Conservation (phyloP, 2,113 vertebrate species). For the Actenoides hombroni region DNA sequence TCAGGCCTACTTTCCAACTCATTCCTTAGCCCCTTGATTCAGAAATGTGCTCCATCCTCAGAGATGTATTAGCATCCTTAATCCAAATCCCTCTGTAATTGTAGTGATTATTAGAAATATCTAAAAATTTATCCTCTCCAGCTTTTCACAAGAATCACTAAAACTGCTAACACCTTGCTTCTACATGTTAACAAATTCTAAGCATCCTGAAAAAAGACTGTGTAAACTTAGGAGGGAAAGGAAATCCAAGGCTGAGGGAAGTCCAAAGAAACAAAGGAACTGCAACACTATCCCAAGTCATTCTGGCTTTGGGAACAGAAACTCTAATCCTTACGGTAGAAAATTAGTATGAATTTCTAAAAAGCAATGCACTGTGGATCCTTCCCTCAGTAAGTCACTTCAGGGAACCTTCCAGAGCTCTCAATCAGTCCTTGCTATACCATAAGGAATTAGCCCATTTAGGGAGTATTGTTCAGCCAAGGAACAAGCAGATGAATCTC, state of each 20-base stretch:
- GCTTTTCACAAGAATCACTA: background rate
- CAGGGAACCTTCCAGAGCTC: background rate
- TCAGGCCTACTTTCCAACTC: background rate
- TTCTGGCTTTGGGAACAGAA: background rate
- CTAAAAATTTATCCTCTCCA: background rate
- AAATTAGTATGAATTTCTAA: background rate
- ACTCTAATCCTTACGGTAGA: background rate
- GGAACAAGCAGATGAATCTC: background rate
- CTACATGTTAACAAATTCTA: background rate
- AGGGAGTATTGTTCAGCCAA: background rate
- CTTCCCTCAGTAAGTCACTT: background rate
- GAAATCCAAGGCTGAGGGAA: background rate
- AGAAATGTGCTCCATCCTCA: background rate
- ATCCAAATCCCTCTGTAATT: background rate
- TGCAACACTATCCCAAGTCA: background rate
- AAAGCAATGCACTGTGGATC: background rate
- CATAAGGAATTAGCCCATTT: background rate
- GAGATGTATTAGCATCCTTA: background rate
- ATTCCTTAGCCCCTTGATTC: background rate
- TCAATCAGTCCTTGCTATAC: background rate
- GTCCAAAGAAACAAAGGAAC: background rate
- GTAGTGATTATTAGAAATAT: background rate
- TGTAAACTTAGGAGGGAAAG: background rate
- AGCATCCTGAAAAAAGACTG: background rate
- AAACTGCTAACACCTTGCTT: background rate